These are phyloP conservation scores for Cremastinae sp. DNA, from an alignment of 2,888 invertebrate species.

Conservation along the genomic window DNA sequence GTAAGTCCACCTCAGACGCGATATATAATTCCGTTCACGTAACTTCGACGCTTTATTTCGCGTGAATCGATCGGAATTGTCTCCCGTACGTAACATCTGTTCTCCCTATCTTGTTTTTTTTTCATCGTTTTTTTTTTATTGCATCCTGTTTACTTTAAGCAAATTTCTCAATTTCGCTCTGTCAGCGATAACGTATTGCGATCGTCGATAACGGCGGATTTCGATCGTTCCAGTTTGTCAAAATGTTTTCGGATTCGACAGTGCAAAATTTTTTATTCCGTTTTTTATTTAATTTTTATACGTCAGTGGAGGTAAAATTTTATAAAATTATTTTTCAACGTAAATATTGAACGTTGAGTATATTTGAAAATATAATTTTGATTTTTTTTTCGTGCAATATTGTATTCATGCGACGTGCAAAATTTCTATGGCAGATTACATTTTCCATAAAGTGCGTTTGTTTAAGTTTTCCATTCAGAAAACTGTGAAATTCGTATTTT, in stretches of 20 bases:
- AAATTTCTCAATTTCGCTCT: background rate
- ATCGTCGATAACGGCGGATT: too few species aligned
- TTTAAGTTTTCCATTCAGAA: too few species aligned
- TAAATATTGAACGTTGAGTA: background rate
- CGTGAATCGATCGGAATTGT: background rate
- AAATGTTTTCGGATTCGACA: too few species aligned
- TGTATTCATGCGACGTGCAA: too few species aligned
- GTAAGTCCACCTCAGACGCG: slow-evolving; percentile 49
- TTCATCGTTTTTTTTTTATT: background rate
- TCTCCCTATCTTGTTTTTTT: background rate
- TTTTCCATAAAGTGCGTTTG: too few species aligned
- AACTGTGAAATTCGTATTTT: too few species aligned
- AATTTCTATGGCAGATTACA: too few species aligned
- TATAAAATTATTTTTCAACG: background rate
- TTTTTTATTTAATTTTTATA: too few species aligned
- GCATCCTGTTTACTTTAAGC: background rate
- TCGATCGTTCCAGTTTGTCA: too few species aligned
- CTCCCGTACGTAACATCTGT: background rate
- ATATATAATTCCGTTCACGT: background rate
- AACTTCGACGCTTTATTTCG: background rate
- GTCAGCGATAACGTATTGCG: background rate
- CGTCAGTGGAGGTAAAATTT: too few species aligned
- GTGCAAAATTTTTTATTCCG: too few species aligned
- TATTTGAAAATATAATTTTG: background rate
- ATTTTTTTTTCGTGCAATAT: too few species aligned